Base-by-base conservation (phyloP, 2,113 vertebrate genomes). In the Dipodomys spectabilis region DNA sequence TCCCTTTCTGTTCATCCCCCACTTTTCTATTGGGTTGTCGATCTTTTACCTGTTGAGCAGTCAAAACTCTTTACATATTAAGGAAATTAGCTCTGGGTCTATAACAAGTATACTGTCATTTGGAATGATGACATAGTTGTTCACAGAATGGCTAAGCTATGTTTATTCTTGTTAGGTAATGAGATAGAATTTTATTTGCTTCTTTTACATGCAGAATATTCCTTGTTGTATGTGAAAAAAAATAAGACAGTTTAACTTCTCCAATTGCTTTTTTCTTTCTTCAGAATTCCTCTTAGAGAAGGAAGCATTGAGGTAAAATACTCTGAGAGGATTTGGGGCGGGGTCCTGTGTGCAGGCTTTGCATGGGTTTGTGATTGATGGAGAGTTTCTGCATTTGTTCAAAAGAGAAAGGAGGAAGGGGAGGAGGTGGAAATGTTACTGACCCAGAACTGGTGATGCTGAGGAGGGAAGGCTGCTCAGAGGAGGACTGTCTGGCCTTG, bases 1-100 rank as follows among this genome's bases (percentile, higher is more conserved):
- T 72, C 57, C 10, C 53, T 84, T 72, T 23, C 62, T 64, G 62
- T 64, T 64, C 62, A 64, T 64, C 6, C 18, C 15, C 30, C 28
- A 30, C n/a, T 82, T 68, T 81, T 68, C 81, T 44, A 10, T 72
- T 93, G 85, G 57, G 16, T 88, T 78, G 49, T 90, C 74, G 75
- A 27, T 30, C 57, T 86, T 89, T 88, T 86, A 82, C 81, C 23
- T 82, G 0, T 35, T 49, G n/a, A 82, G 25, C 32, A 73, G 23
- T 86, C 60, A 69, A 86, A 80, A 13, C 19, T 32, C 67, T 69
- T 82, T 53, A 30, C 20, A 22, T 80, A 60, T 45, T 79, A 74
- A 86, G 32, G 82, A 79, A 78, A 69, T 68, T 16, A 27, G 20
- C 57, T 82, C 15, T 71, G 85, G 53, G 27, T n/a, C 44, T 78